Percentiles rank a stretch among this genome's conserved stretches.
These are phyloP conservation scores for Amiota mariae DNA, from an alignment of 2,888 invertebrate genomes.

Conservation along the genomic window DNA sequence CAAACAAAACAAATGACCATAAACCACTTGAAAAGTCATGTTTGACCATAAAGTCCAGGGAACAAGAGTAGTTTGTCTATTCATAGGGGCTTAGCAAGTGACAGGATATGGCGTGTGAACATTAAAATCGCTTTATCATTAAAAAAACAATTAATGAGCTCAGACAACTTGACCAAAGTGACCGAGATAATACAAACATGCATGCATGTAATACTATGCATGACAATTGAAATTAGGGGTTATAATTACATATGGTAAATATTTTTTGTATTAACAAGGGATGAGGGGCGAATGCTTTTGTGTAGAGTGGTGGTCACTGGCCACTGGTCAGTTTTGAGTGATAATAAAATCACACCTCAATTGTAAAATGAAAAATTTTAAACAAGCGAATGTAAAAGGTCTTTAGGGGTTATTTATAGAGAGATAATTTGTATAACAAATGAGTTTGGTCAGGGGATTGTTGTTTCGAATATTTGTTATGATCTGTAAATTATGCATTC, in stretches of 20 bases:
- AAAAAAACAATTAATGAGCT: conserved; percentile 50
- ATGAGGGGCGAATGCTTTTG: background rate
- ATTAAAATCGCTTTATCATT: conserved; percentile 58
- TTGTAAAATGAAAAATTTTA: conserved; percentile 10
- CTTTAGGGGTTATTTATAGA: background rate
- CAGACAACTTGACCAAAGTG: conserved; percentile 6
- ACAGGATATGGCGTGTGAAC: conserved; percentile 24
- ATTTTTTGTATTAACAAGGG: background rate
- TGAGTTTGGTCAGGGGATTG: background rate
- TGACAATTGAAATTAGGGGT: background rate
- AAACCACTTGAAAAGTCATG: conserved; percentile 26
- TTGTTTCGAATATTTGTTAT: background rate
- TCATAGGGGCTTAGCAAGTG: background rate
- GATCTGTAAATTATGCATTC: background rate
- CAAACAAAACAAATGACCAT: conserved; percentile 19
- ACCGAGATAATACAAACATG: background rate
- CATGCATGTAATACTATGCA: background rate
- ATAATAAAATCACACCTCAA: conserved; percentile 20
- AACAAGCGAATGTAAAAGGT: background rate
- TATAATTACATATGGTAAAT: no score
- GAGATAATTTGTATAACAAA: background rate
- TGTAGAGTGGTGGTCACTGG: background rate
- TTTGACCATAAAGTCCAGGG: conserved; percentile 23
- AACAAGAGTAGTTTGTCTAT: background rate
- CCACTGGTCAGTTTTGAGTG: conserved; percentile 20